Base-by-base conservation (phyloP, 2,113 vertebrate species). In the Cyprinus carpio region DNA sequence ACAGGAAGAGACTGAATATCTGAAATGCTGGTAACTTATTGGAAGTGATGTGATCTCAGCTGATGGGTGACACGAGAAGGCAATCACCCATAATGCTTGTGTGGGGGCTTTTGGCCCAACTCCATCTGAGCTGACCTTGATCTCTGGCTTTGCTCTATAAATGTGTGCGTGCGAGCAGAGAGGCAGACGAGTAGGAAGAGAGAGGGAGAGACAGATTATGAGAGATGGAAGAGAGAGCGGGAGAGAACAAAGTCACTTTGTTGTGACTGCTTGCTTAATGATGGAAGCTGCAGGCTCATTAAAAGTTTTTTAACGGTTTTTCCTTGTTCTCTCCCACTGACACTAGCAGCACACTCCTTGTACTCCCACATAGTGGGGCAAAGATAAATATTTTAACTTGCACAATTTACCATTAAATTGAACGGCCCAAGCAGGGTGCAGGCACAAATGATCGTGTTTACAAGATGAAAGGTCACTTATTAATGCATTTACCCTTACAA, bases 191-290 rank as follows among this genome's bases (percentile, higher is more conserved):
- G 60, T 40, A 64, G 75, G 20, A 79, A 72, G 15, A 18, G 43
- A 83, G 75, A 65, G 69, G 40, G 46, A 76, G 2, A 74, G 75
- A 65, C 69, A 71, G 85, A 60, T 64, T 56, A 72, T 77, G 75
- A 86, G 84, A 81, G 77, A 62, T 75, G 56, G 78, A 72, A 75
- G 76, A 74, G 82, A 84, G 65, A 54, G 58, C 23, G 56, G 62
- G 72, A 62, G 69, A 89, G 86, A 87, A 89, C 88, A 89, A 85
- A 89, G 88, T 79, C 62, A 83, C 88, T 89, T 87, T 87, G 85
- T 87, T 81, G 88, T 87, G 84, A 84, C 84, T 84, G 76, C 84
- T 83, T 84, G 81, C 75, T 88, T 88, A 87, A 88, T 88, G 85
- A 87, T 84, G 83, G 87, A 84, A 64, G 78, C 85, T 85, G 77